Evolutionary conservation across 2,888 invertebrate species (phyloP).

Genomic region (Bellardia pandia): DNA sequence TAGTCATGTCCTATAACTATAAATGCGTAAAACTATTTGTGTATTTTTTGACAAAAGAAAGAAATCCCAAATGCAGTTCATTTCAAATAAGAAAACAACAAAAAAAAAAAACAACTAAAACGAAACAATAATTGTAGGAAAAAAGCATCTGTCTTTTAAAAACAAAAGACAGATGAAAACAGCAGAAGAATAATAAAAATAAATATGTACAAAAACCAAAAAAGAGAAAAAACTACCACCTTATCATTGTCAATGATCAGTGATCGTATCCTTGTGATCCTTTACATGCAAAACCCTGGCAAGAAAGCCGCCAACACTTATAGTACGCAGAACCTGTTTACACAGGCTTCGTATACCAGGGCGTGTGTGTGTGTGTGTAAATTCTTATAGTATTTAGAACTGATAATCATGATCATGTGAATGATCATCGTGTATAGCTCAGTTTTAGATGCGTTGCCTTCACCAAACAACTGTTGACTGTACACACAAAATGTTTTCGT

Average conservation of each 20-base stretch:
- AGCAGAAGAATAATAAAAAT: conserved; percentile 47
- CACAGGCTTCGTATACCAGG: conserved; percentile 19
- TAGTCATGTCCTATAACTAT: conserved; percentile 3
- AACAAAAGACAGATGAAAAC: conserved; percentile 64
- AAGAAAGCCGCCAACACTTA: conserved; percentile 63
- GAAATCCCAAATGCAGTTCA: conserved; percentile 22
- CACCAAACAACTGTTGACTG: conserved; percentile 67
- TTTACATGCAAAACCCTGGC: conserved; percentile 54
- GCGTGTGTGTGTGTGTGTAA: conserved; percentile 8
- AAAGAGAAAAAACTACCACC: conserved; percentile 53
- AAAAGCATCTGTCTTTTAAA: conserved; percentile 57
- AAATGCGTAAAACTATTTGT: conserved; percentile 19
- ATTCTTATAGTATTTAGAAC: conserved; percentile 4
- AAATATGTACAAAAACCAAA: not conserved
- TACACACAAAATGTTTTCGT: conserved; percentile 45
- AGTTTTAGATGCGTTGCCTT: conserved; percentile 46
- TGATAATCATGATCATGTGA: conserved; percentile 15
- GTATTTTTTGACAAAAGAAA: conserved; percentile 10
- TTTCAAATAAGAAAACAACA: conserved; percentile 60
- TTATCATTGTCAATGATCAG: conserved; percentile 64
- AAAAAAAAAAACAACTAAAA: not conserved
- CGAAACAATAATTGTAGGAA: conserved; percentile 26
- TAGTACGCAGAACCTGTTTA: conserved; percentile 56
- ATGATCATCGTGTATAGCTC: not conserved
- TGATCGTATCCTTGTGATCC: conserved; percentile 66